Evolutionary conservation across 2,797 vertebrate species (phyloP), one percentile per base, ranked within the genome.

Genomic region (Steatocranus sp.): DNA sequence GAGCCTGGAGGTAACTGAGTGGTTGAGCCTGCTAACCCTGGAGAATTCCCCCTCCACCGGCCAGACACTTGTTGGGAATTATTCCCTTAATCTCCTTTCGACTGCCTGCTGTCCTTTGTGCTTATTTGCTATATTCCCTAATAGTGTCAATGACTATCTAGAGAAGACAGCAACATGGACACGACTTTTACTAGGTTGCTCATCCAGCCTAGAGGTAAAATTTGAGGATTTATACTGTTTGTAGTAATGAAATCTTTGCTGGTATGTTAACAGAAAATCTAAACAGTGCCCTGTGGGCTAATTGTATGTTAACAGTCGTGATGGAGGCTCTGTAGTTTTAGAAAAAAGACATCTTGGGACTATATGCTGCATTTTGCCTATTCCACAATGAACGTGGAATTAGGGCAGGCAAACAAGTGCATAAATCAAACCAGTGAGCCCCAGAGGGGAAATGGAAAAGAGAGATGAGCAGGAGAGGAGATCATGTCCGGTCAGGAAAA

Each of bases 381-480:
- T 30, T 85, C 66, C 34, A 15, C 34, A 68, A 36, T 84, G 75
- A 92, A 87, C 34, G 25, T 91, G 88, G 81, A 90, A 93, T 83
- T 76, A 74, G 80, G 73, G 68, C 51, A 48, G 86, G 85, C 43
- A 87, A 91, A 89, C 78, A 86, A 83, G 75, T 27, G 63, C 2
- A 43, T 91, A 91, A 93, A 94, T 93, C 91, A 91, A 78, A 89
- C 68, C 79, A 75, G 83, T 77, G 50, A 79, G 87, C 75, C 78
- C 48, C 88, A 79, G 54, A 50, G 70, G 83, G 84, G 75, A 88
- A 89, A 85, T 30, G 36, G 50, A 76, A 46, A 54, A 36, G 61
- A 82, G 83, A 75, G 68, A 63, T 83, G 79, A 51, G 78, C 23
- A 58, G 48, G 76, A 83, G 75, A 85, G 3, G 10, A 36, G 56